These are phyloP conservation scores for Cataglyphis cursor DNA, from an alignment of 2,888 invertebrate species.

Conservation along the genomic window DNA sequence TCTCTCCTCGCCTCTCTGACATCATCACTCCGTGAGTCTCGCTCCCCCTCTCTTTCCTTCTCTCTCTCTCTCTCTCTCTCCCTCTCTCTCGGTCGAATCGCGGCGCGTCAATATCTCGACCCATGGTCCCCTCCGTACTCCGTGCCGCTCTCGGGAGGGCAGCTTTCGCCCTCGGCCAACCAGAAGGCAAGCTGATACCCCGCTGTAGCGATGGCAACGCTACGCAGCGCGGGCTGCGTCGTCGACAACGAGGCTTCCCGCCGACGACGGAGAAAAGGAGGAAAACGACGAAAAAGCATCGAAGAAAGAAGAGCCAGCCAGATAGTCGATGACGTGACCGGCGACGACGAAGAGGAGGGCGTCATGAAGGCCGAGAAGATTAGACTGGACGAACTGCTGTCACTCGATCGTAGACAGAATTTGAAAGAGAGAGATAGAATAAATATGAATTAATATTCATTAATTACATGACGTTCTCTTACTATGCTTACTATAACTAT, in stretches of 20 bases:
- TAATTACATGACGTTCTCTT: background rate
- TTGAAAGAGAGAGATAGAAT: background rate
- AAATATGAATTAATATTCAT: conserved; percentile 4
- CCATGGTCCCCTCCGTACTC: conserved; percentile 65
- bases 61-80: conserved; percentile 45
- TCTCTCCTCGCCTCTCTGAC: conserved; percentile 30
- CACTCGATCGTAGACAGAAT: background rate
- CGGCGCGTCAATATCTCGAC: conserved; percentile 83
- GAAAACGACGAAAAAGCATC: conserved; percentile 50
- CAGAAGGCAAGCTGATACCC: conserved; percentile 84
- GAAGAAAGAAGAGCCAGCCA: conserved; percentile 43
- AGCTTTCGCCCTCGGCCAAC: conserved; percentile 80
- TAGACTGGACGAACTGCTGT: background rate
- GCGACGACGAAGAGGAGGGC: conserved; percentile 27
- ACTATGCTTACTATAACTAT: background rate
- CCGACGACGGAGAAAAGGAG: conserved; percentile 49
- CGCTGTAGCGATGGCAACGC: conserved; percentile 86
- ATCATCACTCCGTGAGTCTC: conserved; percentile 39
- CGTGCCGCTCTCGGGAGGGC: conserved; percentile 60
- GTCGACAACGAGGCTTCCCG: conserved; percentile 59
- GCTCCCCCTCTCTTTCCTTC: conserved; percentile 31
- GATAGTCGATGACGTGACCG: conserved; percentile 55
- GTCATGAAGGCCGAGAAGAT: conserved; percentile 28
- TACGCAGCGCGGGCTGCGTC: conserved; percentile 46
- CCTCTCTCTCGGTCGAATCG: conserved; percentile 63